Percentiles rank a stretch among this genome's conserved stretches.
Evolutionary conservation across 1,140 invertebrate genomes (phyloP).

Genomic region (Nasonia giraulti): DNA sequence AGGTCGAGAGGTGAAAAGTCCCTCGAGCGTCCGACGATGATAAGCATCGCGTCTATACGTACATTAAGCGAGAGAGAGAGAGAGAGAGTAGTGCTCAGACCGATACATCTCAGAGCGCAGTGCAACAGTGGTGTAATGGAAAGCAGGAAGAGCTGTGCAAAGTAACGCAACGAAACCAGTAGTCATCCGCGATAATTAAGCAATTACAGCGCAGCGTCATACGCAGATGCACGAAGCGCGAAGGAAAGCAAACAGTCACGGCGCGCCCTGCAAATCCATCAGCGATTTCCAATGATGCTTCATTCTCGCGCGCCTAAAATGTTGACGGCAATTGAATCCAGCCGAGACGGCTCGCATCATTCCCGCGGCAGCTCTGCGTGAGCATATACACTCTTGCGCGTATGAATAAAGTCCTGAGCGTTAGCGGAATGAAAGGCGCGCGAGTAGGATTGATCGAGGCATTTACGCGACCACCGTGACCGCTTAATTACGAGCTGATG

Average conservation of each 20-base stretch:
- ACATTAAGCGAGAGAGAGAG: too few species aligned
- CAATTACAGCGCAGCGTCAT: not conserved
- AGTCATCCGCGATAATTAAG: not conserved
- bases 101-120: too few species aligned
- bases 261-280: not conserved
- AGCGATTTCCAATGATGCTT: not conserved
- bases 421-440: too few species aligned
- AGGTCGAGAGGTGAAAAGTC: slow-evolving; percentile 22
- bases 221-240: too few species aligned
- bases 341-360: too few species aligned
- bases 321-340: too few species aligned
- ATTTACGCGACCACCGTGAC: not conserved
- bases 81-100: too few species aligned
- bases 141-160: not conserved
- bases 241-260: not conserved
- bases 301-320: not conserved
- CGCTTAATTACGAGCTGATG: not conserved
- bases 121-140: not conserved
- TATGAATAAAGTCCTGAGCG: too few species aligned
- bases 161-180: not conserved
- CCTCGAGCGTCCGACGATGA: not conserved
- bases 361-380: too few species aligned
- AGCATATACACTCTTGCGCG: too few species aligned
- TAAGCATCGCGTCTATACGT: too few species aligned
- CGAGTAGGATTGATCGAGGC: not conserved